These are phyloP conservation scores for Phymastichus coffea DNA, from an alignment of 1,140 invertebrate species.

Conservation along the genomic window DNA sequence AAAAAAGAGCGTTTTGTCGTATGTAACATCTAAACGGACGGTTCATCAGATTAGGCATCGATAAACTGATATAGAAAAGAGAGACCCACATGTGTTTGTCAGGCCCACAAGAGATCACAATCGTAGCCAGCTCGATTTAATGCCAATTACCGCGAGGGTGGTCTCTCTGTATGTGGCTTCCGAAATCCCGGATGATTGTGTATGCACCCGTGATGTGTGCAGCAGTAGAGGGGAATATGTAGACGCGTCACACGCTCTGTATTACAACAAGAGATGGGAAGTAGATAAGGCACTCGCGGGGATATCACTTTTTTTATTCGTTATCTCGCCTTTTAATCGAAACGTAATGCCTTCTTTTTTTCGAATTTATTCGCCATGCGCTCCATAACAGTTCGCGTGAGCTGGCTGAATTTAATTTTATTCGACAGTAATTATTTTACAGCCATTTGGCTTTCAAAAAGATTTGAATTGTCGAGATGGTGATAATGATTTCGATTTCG, in stretches of 20 bases:
- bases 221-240: background rate
- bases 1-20: no score
- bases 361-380: no score
- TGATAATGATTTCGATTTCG: no score
- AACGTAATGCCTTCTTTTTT: no score
- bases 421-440: no score
- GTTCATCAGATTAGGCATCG: constrained; percentile 30
- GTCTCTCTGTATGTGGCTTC: constrained; percentile 4
- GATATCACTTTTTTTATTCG: background rate
- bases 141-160: constrained; percentile 36
- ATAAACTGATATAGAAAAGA: constrained; percentile 31
- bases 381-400: no score
- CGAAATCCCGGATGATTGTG: constrained; percentile 1
- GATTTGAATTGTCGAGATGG: no score
- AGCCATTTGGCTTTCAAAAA: no score
- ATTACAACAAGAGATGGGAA: background rate
- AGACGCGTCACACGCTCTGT: background rate
- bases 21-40: constrained; percentile 31
- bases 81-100: background rate
- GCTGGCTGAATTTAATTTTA: no score
- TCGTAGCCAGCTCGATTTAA: constrained; percentile 36
- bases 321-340: background rate
- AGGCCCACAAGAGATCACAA: constrained; percentile 34
- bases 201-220: background rate
- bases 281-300: background rate